Evolutionary conservation across 2,113 vertebrate species (phyloP), one percentile per base, ranked within the genome.

Genomic region (Tyto alba): DNA sequence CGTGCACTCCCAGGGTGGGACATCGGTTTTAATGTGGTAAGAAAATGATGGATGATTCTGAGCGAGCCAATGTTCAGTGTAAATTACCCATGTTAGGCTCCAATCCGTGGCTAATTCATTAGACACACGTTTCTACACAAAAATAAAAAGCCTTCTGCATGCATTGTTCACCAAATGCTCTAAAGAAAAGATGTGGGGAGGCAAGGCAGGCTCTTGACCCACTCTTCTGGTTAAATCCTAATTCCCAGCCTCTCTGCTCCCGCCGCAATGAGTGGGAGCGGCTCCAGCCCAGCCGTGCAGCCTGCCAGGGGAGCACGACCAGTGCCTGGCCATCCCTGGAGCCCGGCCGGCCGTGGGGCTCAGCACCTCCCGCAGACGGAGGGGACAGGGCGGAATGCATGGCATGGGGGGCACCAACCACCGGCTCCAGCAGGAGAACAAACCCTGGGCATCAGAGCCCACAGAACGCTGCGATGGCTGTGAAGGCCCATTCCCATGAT

Each of bases 21-120:
- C 9, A 13, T 94, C 52, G 23, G 38, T 66, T 93, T 91, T 95
- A 95, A 95, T 89, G 91, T 83, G 90, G 88, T 77, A 64, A 85
- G 91, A 95, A 96, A 85, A 52, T 95, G 97, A 96, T 93, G 96
- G 96, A 96, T 92, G 96, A 92, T 76, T 94, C 92, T 75, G 89
- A 80, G 79, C 25, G 14, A 91, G 95, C 0, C 14, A 92, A 78
- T 84, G 95, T 94, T 94, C 88, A 64, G 77, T 88, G 89, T 89
- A 96, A 97, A 95, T 96, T 96, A 94, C 94, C 95, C 96, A 55
- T 92, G 96, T 95, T 91, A 75, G 86, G 75, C 75, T 93, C 85
- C 96, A 81, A 32, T 83, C 96, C 81, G 10, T 93, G 86, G 84
- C 88, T 94, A 92, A 97, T 97, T 96, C 96, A 96, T 95, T 96